Evolutionary conservation across 2,888 invertebrate genomes (phyloP).

Genomic region (Willowsia nigromaculata): DNA sequence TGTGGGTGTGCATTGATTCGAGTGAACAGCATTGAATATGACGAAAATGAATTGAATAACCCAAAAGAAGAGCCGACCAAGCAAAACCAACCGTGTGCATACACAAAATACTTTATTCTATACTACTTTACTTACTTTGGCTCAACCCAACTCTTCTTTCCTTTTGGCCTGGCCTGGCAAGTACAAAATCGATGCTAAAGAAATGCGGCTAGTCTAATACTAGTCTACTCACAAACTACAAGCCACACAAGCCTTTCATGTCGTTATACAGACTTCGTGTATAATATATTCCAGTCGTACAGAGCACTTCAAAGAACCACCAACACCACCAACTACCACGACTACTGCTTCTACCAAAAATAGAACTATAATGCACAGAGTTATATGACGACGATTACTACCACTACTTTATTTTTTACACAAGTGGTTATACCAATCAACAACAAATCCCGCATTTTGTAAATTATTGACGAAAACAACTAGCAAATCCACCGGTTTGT

Average conservation of each 20-base stretch:
- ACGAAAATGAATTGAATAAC: slow-evolving; percentile 48
- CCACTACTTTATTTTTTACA: slow-evolving; percentile 11
- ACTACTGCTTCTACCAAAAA: not conserved
- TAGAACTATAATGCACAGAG: not conserved
- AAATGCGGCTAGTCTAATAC: slow-evolving; percentile 32
- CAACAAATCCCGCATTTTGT: slow-evolving; percentile 45
- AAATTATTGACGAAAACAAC: slow-evolving; percentile 41
- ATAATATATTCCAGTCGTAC: slow-evolving; percentile 45
- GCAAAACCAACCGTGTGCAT: slow-evolving; percentile 39
- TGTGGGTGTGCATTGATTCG: slow-evolving; percentile 57
- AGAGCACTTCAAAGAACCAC: slow-evolving; percentile 32
- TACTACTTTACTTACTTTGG: slow-evolving; percentile 14
- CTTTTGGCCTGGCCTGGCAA: slow-evolving; percentile 10
- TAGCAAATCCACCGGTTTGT: slow-evolving; percentile 20
- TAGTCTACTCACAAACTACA: slow-evolving; percentile 33
- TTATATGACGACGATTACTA: not conserved
- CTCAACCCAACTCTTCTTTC: not conserved
- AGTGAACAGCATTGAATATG: slow-evolving; percentile 51
- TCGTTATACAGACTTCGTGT: not conserved
- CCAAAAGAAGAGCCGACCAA: slow-evolving; percentile 42
- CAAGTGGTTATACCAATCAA: slow-evolving; percentile 28
- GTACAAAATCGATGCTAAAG: slow-evolving; percentile 50
- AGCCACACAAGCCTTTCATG: slow-evolving; percentile 16
- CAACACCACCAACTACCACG: slow-evolving; percentile 19
- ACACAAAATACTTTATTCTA: slow-evolving; percentile 10